Evolutionary conservation across 2,113 vertebrate genomes (phyloP).

Genomic region (Sceloporus undulatus): DNA sequence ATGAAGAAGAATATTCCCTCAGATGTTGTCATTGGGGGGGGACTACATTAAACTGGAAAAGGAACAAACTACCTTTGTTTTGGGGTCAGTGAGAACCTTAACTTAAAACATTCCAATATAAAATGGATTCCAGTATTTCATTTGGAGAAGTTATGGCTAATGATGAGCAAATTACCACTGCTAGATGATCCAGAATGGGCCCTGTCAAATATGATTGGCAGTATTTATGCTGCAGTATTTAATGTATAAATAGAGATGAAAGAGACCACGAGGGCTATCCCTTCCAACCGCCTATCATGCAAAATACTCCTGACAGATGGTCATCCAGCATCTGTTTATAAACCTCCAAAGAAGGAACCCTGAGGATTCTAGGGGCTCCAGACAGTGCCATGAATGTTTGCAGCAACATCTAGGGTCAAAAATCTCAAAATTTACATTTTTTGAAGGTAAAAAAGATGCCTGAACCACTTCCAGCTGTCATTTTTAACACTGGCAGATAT

Average conservation of each 20-base stretch:
- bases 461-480: no score
- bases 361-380: neutral
- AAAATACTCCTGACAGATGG: no score
- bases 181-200: neutral
- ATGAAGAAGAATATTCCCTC: slow-evolving; percentile 46
- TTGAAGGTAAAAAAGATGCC: no score
- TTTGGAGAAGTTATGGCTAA: slow-evolving; percentile 9
- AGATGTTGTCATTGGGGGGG: slow-evolving; percentile 41
- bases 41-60: no score
- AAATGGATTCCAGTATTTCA: slow-evolving; percentile 27
- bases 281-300: no score
- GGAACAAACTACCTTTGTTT: slow-evolving; percentile 35
- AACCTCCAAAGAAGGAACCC: no score
- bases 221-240: neutral
- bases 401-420: neutral
- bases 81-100: neutral
- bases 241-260: no score
- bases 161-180: neutral
- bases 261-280: no score
- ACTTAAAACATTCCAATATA: slow-evolving; percentile 38
- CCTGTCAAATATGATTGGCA: neutral
- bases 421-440: neutral
- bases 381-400: neutral
- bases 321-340: no score
- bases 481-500: no score